Base-by-base conservation (phyloP, 1,140 invertebrate species). In the Anagrus nilaparvatae region DNA sequence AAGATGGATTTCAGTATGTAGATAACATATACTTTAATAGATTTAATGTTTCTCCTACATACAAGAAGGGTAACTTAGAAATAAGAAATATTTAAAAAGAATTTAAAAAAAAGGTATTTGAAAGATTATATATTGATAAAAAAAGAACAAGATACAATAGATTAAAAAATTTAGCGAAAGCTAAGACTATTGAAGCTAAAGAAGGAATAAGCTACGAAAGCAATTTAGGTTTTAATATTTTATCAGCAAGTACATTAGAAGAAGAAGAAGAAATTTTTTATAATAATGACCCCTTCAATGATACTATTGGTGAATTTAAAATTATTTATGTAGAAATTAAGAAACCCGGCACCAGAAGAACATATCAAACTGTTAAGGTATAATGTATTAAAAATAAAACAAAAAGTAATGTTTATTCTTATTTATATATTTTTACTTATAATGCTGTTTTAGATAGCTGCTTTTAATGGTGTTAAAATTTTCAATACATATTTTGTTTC, bases 401-500 rank as follows among this genome's bases (percentile, higher is more conserved):
- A 20, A 21, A 21, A 10, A 3, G 3, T 12, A 3, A 35, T 35
- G 13, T 25, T 34, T 34, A 19, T 27, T 17, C 12, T 34, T 10
- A 30, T 29, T 37, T 30, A 23, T 34, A 25, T 28, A 14, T 27
- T 31, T 41, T 28, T 13, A 40, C 34, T 2, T 21, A 4, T 36
- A 30, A 30, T 20, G 19, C 4, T 34, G 33, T 42, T 10, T n/a
- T 19, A 34, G 23, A 42, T 42, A 19, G 41, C 46, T 14, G 36
- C 40, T 30, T 38, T 19, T 18, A 23, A 37, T 24, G 36, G 37
- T 3, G 13, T 14, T n/a, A 29, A 31, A 5, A 32, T 18, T 20
- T 49, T 24, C 16, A 46, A 41, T 41, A 28, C 31, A 16, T 43
- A 47, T 23, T 32, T 37, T 1, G 21, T 47, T 21, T 43, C 45